A percentile compares a stretch with the other conserved stretches of the same genome.
These are phyloP conservation scores for Theodoxus fluviatilis DNA, from an alignment of 2,888 invertebrate genomes.

Conservation along the genomic window DNA sequence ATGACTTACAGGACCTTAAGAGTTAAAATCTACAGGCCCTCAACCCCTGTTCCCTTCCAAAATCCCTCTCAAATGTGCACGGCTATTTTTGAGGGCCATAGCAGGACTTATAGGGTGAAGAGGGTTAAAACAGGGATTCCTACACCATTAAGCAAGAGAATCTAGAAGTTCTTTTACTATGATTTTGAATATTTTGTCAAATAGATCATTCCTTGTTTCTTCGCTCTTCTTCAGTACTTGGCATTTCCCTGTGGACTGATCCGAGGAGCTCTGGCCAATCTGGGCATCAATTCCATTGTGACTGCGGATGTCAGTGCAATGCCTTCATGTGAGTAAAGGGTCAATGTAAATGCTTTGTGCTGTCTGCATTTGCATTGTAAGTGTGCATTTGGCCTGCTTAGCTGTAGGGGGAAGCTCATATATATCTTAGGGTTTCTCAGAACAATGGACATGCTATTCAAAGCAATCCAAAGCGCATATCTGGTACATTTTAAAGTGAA, in stretches of 20 bases:
- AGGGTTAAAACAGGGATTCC: no score
- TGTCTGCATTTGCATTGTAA: not conserved
- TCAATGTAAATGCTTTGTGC: not conserved
- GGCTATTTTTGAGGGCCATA: no score
- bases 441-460: no score
- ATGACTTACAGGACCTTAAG: no score
- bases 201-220: not conserved
- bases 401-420: not conserved
- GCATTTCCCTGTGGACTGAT: slow-evolving; percentile 96
- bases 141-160: no score
- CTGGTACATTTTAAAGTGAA: not conserved
- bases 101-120: no score
- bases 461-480: not conserved
- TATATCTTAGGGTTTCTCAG: not conserved
- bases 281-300: slow-evolving; percentile 91
- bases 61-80: no score
- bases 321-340: slow-evolving; percentile 72
- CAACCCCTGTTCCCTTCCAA: no score
- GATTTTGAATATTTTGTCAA: no score
- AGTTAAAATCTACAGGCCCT: no score
- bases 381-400: not conserved
- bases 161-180: no score
- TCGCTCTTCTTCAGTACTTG: slow-evolving; percentile 66
- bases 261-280: slow-evolving; percentile 91
- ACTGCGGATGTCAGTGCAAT: slow-evolving; percentile 92